These are phyloP conservation scores for Trachelus stipa DNA, from an alignment of 2,888 invertebrate species.

Conservation along the genomic window DNA sequence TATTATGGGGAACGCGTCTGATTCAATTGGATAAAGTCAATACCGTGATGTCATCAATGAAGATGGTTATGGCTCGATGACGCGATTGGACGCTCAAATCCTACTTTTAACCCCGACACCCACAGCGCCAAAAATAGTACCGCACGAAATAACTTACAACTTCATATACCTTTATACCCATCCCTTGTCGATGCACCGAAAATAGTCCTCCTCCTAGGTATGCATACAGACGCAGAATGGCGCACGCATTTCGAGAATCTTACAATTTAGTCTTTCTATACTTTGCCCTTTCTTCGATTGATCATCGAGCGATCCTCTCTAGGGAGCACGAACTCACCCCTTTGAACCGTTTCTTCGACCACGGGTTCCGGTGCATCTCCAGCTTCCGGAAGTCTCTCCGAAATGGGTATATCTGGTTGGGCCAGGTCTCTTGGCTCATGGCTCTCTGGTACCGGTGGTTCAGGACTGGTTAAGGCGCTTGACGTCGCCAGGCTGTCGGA, in stretches of 20 bases:
- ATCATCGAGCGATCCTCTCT: neutral
- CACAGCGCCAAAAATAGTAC: constrained; percentile 36
- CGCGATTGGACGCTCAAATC: constrained; percentile 31
- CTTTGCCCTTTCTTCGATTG: too few species aligned
- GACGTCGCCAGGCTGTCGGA: constrained; percentile 68
- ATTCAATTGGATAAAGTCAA: neutral
- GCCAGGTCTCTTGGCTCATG: constrained; percentile 61
- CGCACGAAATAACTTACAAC: constrained; percentile 44
- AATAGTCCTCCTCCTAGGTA: constrained; percentile 28
- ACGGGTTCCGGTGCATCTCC: constrained; percentile 67
- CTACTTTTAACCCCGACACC: constrained; percentile 38
- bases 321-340: constrained; percentile 63
- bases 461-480: constrained; percentile 69
- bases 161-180: constrained; percentile 34
- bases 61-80: constrained; percentile 44
- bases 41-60: constrained; percentile 46
- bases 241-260: neutral
- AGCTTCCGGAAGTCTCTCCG: constrained; percentile 62
- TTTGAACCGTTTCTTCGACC: constrained; percentile 70
- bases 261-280: neutral
- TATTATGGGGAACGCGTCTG: neutral
- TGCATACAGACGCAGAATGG: neutral
- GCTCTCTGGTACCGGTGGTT: constrained; percentile 69
- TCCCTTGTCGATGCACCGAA: constrained; percentile 36
- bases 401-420: constrained; percentile 35